phyloP scores from a whole-genome alignment of 2,113 vertebrate species.

The Melanocharis versteri region DNA sequence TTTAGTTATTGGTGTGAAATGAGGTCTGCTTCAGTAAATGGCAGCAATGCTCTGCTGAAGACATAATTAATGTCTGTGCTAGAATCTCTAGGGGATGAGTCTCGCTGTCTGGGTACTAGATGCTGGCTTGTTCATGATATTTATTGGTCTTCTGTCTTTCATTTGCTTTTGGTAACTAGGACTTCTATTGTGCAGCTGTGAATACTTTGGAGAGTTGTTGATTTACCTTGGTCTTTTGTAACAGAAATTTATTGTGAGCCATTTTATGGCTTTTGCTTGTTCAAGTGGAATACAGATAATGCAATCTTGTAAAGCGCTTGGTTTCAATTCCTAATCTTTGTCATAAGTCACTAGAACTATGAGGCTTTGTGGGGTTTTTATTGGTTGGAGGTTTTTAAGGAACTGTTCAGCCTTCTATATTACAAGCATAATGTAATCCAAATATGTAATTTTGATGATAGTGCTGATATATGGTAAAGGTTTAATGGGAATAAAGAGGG shows the following conservation, averaged over 20 bases:
- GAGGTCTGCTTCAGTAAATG: not conserved
- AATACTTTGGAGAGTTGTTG: not conserved
- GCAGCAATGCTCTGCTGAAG: not conserved
- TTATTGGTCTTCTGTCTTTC: slow-evolving; percentile 3
- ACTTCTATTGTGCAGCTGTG: not conserved
- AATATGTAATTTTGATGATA: not conserved
- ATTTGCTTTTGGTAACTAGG: not conserved
- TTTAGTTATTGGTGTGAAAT: not conserved
- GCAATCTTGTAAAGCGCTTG: not conserved
- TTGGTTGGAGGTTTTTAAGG: not conserved
- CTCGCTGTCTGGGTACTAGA: not conserved
- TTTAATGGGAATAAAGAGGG: not conserved
- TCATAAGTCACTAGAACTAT: not conserved
- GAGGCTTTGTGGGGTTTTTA: not conserved
- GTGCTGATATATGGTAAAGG: not conserved
- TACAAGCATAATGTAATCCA: not conserved
- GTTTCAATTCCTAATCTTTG: not conserved
- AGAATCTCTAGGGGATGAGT: not conserved
- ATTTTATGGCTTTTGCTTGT: slow-evolving; percentile 15
- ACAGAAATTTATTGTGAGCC: not conserved
- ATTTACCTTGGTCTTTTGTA: not conserved
- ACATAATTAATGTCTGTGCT: not conserved
- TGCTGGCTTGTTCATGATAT: not conserved
- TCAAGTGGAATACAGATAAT: not conserved
- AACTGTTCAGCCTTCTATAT: not conserved